Base-by-base conservation (phyloP, 2,888 invertebrate genomes). In the Hypolimnas misippus region DNA sequence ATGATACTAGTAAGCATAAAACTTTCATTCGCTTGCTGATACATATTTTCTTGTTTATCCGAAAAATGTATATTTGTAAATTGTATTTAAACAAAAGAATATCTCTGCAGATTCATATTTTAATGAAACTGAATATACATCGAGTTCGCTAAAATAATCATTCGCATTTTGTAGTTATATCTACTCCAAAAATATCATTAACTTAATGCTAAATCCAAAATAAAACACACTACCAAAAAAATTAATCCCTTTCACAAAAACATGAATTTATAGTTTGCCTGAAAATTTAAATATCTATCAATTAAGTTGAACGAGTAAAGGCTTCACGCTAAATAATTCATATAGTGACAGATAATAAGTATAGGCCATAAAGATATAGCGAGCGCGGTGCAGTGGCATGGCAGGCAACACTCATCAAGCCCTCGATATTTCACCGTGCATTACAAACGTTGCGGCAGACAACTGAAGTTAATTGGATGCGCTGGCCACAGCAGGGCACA, bases 391-490 rank as follows among this genome's bases (percentile, higher is more conserved):
- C 70, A 68, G 74, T 71, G 73, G 71, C 69, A 46, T 56, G 65
- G 59, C 58, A 62, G 64, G 55, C 68, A 71, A 74, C 77, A 76
- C 80, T 83, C 84, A 80, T 86, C 83, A 83, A 76, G 77, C 79
- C 75, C 82, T 87, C 84, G 84, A 87, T 88, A 86, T 84, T 84
- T 84, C 84, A 83, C 77, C 75, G 81, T 78, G 78, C 82, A 86
- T 86, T 85, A 85, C 86, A 81, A 83, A 82, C 83, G 79, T 76
- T 79, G 82, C 76, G 76, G 76, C 75, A 73, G 83, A 82, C 87
- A 82, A 82, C 83, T 80, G 84, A 81, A 84, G 87, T 86, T 89
- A 89, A 89, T 89, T 89, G 89, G 87, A 89, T 84, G 86, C 87
- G 76, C 81, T 75, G 73, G 76, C 82, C 81, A 76, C 79, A 76